Evolutionary conservation across 2,888 invertebrate species (phyloP), one percentile per base, ranked within the genome.

Genomic region (Fragum sueziense): DNA sequence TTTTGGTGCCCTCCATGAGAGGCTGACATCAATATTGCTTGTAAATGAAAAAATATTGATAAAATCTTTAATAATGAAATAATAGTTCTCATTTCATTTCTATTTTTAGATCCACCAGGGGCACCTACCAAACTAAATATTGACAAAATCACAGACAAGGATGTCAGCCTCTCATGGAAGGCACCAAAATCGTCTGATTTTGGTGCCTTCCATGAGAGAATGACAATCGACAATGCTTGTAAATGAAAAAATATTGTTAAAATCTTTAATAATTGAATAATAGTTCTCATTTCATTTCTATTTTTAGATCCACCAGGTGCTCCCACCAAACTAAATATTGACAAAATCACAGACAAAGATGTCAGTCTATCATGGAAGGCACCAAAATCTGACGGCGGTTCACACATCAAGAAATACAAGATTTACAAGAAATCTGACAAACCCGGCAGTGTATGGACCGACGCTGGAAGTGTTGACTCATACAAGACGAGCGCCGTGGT

Each of bases 361-460:
- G 85, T 87, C 65, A 87, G 79, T 33, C 70, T 91, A 4, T 80
- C 86, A 67, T 93, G 93, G 93, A 88, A 87, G 27, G 86, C 91
- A 22, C 93, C 93, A 20, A 76, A 82, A n/a, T 89, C 91, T 67
- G 90, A 91, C 75, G 91, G 91, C 31, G 91, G 91, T 25, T 84
- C 89, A 9, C 86, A 88, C 27, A 81, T 91, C 74, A 87, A 85
- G 57, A 71, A 80, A 27, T 90, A 88, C 75, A 82, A 85, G 61
- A 68, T 91, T 20, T 89, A 88, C 92, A 86, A 78, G 79, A 86
- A 81, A 47, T 65, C 85, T 65, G 86, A 88, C 84, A 74, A 87
- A 34, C 86, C 88, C 11, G 86, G 82, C 22, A 80, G 84, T 59
- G 59, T 68, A 20, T 89, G 89, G 89, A 62, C 69, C 0, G 85